Percentiles rank a stretch among this genome's conserved stretches.
phyloP scores from a whole-genome alignment of 1,140 invertebrate species.

The Macrotrachela quadricornifera region DNA sequence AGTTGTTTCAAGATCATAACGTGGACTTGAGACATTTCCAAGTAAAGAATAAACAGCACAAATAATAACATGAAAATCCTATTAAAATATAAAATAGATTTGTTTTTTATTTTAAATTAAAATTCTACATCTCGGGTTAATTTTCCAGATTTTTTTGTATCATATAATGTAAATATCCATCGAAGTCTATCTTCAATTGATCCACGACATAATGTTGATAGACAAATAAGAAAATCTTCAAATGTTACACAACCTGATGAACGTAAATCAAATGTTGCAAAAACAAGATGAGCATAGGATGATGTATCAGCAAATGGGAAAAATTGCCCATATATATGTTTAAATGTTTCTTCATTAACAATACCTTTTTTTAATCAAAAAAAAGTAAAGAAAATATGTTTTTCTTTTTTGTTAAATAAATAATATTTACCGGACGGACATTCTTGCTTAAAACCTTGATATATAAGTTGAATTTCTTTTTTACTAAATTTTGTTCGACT shows the following conservation, averaged over 20 bases:
- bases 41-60: too few relatives aligned
- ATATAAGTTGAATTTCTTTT: slow-evolving; percentile 85
- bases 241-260: slow-evolving; percentile 1
- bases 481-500: slow-evolving; percentile 75
- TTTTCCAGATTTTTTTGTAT: slow-evolving; percentile 61
- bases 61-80: too few relatives aligned
- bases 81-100: too few relatives aligned
- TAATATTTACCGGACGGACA: slow-evolving; percentile 15
- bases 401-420: slow-evolving; percentile 44
- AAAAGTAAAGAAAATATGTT: slow-evolving; percentile 53
- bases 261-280: too few relatives aligned
- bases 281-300: too few relatives aligned
- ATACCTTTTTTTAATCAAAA: slow-evolving; percentile 38
- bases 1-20: too few relatives aligned
- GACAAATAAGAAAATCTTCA: slow-evolving; percentile 53
- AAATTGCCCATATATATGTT: slow-evolving; percentile 72
- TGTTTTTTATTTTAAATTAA: too few relatives aligned
- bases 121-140: slow-evolving; percentile 42
- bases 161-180: slow-evolving; percentile 81
- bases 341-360: slow-evolving; percentile 72
- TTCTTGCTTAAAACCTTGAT: slow-evolving; percentile 88
- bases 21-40: too few relatives aligned
- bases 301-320: slow-evolving; percentile 38
- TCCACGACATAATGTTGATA: slow-evolving; percentile 38
- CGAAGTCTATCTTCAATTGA: slow-evolving; percentile 68